phyloP scores from a whole-genome alignment of 2,113 vertebrate genomes.

The Stigmatopora nigra region DNA sequence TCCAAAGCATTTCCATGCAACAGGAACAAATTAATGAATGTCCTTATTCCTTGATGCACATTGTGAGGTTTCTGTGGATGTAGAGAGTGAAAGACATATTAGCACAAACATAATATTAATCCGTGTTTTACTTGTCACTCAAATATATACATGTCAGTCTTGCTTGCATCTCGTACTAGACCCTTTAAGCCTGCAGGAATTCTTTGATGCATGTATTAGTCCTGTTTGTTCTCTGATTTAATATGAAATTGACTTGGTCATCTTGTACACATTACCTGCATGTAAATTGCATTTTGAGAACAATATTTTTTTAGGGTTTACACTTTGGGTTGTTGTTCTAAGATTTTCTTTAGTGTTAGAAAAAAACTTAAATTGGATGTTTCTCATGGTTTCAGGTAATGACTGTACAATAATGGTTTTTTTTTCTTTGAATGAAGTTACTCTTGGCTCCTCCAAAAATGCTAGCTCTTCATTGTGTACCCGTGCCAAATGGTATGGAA shows the following conservation, averaged over 20 bases:
- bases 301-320: no score
- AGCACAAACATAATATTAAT: slow-evolving; percentile 25
- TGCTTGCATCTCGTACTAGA: slow-evolving; percentile 62
- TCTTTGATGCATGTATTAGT: background rate
- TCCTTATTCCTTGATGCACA: slow-evolving; percentile 43
- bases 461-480: slow-evolving; percentile 50
- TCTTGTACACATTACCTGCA: background rate
- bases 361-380: slow-evolving; percentile 11
- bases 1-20: slow-evolving; percentile 55
- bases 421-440: slow-evolving; percentile 30
- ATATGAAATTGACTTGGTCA: background rate
- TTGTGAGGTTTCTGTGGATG: slow-evolving; percentile 33
- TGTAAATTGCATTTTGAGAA: no score
- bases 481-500: slow-evolving; percentile 68
- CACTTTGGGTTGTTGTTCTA: background rate
- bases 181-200: background rate
- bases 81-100: background rate
- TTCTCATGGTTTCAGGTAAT: slow-evolving; percentile 24
- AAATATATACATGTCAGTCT: slow-evolving; percentile 44
- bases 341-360: slow-evolving; percentile 8
- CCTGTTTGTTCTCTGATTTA: slow-evolving; percentile 7
- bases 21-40: slow-evolving; percentile 71
- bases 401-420: slow-evolving; percentile 22
- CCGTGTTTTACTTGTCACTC: slow-evolving; percentile 17
- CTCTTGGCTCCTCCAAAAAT: slow-evolving; percentile 30